A percentile compares a stretch with the other conserved stretches of the same genome.
Evolutionary conservation across 2,888 invertebrate species (phyloP).

Genomic region (Watsonalla cultraria): DNA sequence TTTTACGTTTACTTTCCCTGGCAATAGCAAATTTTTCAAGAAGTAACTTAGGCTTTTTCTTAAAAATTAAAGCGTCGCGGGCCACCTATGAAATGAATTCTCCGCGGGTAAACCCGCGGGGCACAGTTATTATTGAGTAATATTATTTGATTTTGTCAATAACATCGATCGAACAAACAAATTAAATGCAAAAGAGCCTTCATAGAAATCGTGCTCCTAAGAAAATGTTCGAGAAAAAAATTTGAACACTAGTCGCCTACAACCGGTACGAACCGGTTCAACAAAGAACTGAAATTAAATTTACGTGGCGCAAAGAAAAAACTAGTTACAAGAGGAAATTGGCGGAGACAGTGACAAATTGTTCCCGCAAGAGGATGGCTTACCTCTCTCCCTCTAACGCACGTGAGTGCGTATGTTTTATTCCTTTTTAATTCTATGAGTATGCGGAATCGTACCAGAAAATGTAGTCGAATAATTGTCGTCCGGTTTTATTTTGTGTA

Average conservation of each 20-base stretch:
- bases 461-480: conserved; percentile 51
- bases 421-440: conserved; percentile 29
- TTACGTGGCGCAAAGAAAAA: conserved; percentile 75
- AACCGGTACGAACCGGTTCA: conserved; percentile 57
- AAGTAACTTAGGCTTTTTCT: too few relatives aligned
- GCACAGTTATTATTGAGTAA: too few relatives aligned
- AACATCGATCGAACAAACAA: background rate
- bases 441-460: conserved; percentile 37
- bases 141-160: too few relatives aligned
- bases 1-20: too few relatives aligned
- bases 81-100: too few relatives aligned
- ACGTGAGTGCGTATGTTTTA: conserved; percentile 30
- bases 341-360: conserved; percentile 76
- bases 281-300: conserved; percentile 74
- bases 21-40: too few relatives aligned
- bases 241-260: conserved; percentile 32
- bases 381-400: conserved; percentile 38
- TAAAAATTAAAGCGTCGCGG: too few relatives aligned
- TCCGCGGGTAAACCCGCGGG: too few relatives aligned
- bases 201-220: conserved; percentile 9
- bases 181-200: background rate
- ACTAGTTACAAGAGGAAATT: conserved; percentile 76
- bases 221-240: conserved; percentile 19
- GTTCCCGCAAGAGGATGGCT: conserved; percentile 59
- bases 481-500: conserved; percentile 27